Base-by-base conservation (phyloP, 2,888 invertebrate species). In the Paralinhomoeus sp. region DNA sequence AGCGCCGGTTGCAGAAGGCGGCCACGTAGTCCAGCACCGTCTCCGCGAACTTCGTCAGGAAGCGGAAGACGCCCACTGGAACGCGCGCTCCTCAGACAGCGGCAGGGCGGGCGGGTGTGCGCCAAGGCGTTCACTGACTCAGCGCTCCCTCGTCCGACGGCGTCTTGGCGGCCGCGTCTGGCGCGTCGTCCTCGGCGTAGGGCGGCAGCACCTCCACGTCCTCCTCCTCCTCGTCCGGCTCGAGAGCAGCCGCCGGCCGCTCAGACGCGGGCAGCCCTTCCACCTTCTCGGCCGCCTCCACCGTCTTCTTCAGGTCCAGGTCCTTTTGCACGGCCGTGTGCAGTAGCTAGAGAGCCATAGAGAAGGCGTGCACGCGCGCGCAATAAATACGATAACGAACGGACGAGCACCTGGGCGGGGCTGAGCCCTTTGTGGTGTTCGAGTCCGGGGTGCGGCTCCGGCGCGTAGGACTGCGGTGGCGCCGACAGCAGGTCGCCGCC, bases 1-100 rank as follows among this genome's bases (percentile, higher is more conserved):
- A 93, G 56, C 81, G 76, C 54, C 73, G 73, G 69, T 91, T 85
- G 40, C 54, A 41, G 45, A 55, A 48, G n/a, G 49, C 53, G n/a
- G 53, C 33, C 12, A 48, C 43, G 47, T 48, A 35, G 40, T 53
- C 53, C 23, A 50, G 37, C 2, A 46, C 43, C 1, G 48, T 47
- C 17, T 47, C 43, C 23, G 47, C 21, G 43, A 53, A 47, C 38
- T 52, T 53, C 33, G 45, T 40, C 13, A 48, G 38, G 42, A 53
- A 52, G 22, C 47, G 46, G 17, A 44, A 38, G n/a, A 44, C 45
- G 2, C 39, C 31, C 17, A 41, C 33, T 37, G 20, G 13, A 39
- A 17, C 7, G 27, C 12, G 7, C 27, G 12, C 27, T 9, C 27
- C 5, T 27, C 5, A 27, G 7, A 27, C 27, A 27, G 12, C 27